A percentile compares a stretch with the other conserved stretches of the same genome.
Conservation (phyloP, 2,113 vertebrate species). For the Formicarius rufipectus region DNA sequence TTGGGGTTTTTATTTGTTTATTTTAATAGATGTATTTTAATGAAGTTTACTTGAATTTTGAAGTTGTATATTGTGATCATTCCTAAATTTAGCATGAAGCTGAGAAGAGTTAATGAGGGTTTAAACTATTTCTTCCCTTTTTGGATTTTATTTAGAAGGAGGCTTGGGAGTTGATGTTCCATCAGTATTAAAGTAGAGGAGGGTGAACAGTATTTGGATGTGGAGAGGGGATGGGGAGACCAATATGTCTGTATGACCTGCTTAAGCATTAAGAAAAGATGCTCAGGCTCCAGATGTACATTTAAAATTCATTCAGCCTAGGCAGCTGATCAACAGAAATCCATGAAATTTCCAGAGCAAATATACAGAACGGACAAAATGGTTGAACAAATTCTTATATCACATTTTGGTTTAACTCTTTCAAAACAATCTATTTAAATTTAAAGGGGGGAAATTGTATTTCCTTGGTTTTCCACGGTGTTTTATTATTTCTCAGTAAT, state of each 20-base stretch:
- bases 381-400: not conserved
- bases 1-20: not conserved
- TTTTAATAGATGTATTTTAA: not conserved
- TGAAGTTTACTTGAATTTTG: not conserved
- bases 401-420: not conserved
- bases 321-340: not conserved
- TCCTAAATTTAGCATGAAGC: not conserved
- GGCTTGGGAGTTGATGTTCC: not conserved
- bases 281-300: not conserved
- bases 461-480: not conserved
- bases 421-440: not conserved
- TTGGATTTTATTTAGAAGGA: not conserved
- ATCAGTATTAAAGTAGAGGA: not conserved
- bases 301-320: not conserved
- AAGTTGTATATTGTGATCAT: not conserved
- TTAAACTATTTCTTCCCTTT: not conserved
- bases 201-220: not conserved
- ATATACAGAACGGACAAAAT: not conserved
- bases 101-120: not conserved
- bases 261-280: not conserved
- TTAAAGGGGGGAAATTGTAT: not conserved
- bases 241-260: not conserved
- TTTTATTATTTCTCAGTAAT: not conserved
- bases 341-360: not conserved
- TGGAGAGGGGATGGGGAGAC: rapidly evolving